Conservation (phyloP, 2,797 vertebrate genomes). For the Fundulus diaphanus region DNA sequence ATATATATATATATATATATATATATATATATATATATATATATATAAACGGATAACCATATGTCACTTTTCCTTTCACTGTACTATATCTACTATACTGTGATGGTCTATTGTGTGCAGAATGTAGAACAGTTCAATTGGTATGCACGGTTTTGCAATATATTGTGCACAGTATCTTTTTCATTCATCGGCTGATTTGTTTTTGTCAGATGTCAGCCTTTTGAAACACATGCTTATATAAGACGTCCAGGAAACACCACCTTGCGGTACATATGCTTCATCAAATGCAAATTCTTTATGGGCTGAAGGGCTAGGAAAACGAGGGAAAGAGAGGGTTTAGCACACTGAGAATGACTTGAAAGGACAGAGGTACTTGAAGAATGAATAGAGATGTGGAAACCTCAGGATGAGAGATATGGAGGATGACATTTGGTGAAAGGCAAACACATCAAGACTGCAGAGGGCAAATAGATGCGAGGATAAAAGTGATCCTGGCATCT, state of each 20-base stretch:
- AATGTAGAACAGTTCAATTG: constrained; percentile 10
- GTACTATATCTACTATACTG: too few relatives aligned
- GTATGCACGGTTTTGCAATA: constrained; percentile 11
- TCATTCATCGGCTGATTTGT: constrained; percentile 17
- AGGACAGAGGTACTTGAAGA: constrained; percentile 28
- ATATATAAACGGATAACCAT: background rate
- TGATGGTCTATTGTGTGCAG: background rate
- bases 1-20: too few relatives aligned
- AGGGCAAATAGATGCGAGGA: constrained; percentile 53
- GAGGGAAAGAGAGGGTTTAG: constrained; percentile 7
- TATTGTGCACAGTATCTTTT: background rate
- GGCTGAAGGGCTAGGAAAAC: background rate
- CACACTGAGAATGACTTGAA: constrained; percentile 11
- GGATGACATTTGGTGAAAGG: constrained; percentile 24
- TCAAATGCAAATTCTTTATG: background rate
- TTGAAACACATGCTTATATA: background rate
- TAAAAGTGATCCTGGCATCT: constrained; percentile 53
- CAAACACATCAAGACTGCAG: constrained; percentile 37
- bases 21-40: background rate
- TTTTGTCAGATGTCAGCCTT: constrained; percentile 1
- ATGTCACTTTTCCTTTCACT: background rate
- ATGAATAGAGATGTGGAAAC: constrained; percentile 35
- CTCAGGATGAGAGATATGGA: constrained; percentile 35
- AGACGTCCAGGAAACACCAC: background rate
- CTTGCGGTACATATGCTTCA: constrained; percentile 4